Conservation (phyloP, 2,888 invertebrate species). For the Nomada lathburiana region DNA sequence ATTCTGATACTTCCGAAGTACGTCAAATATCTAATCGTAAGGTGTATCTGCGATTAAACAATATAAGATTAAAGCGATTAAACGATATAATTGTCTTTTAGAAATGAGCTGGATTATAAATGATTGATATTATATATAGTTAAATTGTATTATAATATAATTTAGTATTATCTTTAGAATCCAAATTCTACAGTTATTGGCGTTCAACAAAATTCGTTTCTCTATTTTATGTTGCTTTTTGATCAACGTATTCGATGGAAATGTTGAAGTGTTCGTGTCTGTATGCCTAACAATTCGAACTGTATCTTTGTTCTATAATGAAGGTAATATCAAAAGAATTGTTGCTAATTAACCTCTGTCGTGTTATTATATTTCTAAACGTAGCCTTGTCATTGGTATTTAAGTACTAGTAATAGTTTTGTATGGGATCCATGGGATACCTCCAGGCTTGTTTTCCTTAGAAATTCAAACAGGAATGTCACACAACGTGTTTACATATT, state of each 20-base stretch:
- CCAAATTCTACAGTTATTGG: no score
- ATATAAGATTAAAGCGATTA: not conserved
- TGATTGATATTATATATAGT: not conserved
- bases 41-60: not conserved
- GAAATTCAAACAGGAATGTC: slow-evolving; percentile 25
- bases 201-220: no score
- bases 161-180: not conserved
- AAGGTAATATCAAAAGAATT: not conserved
- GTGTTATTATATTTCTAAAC: not conserved
- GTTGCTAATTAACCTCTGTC: not conserved
- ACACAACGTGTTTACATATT: slow-evolving; percentile 4
- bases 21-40: not conserved
- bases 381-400: not conserved
- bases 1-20: not conserved
- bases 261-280: not conserved
- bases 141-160: not conserved
- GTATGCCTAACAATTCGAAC: no score
- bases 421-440: not conserved
- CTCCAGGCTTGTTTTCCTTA: slow-evolving; percentile 6
- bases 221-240: no score
- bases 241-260: not conserved
- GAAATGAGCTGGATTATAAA: not conserved
- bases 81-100: no score
- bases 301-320: not conserved
- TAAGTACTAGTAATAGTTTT: not conserved